Evolutionary conservation across 2,888 invertebrate species (phyloP).

Genomic region (Eumacrocentrus americanus): DNA sequence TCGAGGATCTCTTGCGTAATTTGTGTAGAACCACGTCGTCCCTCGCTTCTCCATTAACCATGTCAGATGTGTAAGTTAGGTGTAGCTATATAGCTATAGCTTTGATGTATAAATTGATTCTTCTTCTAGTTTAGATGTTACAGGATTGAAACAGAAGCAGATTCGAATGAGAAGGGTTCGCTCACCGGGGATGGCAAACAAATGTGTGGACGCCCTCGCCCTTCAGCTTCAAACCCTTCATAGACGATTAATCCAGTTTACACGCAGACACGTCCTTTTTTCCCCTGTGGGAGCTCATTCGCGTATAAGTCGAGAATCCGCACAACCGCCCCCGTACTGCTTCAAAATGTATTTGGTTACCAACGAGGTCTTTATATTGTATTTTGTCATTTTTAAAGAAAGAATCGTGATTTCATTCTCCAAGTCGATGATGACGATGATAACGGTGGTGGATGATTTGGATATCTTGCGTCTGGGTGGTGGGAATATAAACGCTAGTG

Average conservation of each 20-base stretch:
- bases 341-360: slow-evolving; percentile 57
- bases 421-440: slow-evolving; percentile 8
- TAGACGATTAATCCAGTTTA: slow-evolving; percentile 62
- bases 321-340: slow-evolving; percentile 56
- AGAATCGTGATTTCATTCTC: not conserved
- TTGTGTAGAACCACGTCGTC: not conserved
- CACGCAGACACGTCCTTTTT: slow-evolving; percentile 49
- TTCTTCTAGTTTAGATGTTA: not conserved
- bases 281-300: slow-evolving; percentile 25
- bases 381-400: no score
- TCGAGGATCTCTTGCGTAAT: slow-evolving; percentile 9
- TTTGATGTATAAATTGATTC: not conserved
- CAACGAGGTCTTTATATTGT: slow-evolving; percentile 1
- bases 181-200: slow-evolving; percentile 4
- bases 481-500: no score
- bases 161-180: slow-evolving; percentile 11
- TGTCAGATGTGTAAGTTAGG: not conserved
- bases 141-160: slow-evolving; percentile 1
- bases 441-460: slow-evolving; percentile 8
- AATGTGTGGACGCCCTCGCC: slow-evolving; percentile 13
- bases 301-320: slow-evolving; percentile 58
- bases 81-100: no score
- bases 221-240: slow-evolving; percentile 46
- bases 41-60: not conserved
- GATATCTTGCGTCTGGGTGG: not conserved